Evolutionary conservation across 2,888 invertebrate genomes (phyloP).

Genomic region (Trachelus tabidus): DNA sequence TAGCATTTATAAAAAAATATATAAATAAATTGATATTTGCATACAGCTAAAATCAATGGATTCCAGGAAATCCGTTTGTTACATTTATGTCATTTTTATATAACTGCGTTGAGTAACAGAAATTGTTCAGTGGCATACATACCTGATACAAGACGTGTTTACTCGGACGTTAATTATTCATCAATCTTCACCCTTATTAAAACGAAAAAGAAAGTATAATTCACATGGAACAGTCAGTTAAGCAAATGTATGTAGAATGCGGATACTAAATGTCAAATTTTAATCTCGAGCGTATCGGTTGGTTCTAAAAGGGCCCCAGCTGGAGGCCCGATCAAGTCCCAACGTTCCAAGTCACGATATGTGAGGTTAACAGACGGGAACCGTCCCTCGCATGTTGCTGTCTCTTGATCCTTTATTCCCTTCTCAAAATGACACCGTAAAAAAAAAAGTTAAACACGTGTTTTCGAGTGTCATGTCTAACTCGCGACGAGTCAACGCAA

Average conservation of each 20-base stretch:
- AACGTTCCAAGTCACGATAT: conserved; percentile 28
- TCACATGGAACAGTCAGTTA: conserved; percentile 22
- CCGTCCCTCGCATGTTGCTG: conserved; percentile 22
- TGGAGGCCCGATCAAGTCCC: background rate
- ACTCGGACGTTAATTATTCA: background rate
- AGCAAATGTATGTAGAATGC: conserved; percentile 33
- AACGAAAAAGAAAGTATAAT: background rate
- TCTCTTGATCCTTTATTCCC: conserved; percentile 31
- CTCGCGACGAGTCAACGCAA: conserved; percentile 17
- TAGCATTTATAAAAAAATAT: too few relatives aligned
- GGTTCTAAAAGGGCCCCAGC: background rate
- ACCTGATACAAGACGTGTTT: background rate
- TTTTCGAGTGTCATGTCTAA: conserved; percentile 33
- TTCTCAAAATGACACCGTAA: conserved; percentile 28
- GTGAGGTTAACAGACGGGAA: conserved; percentile 21
- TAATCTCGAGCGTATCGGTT: background rate
- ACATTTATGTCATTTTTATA: background rate
- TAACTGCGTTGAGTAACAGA: background rate
- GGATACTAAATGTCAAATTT: background rate
- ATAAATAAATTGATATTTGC: background rate
- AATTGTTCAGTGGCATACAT: background rate
- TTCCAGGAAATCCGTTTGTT: background rate
- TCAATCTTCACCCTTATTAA: conserved; percentile 16
- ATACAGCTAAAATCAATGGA: background rate
- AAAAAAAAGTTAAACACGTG: conserved; percentile 44